Conservation (phyloP, 1,140 invertebrate genomes). For the Pseudachorutes palmiensis region DNA sequence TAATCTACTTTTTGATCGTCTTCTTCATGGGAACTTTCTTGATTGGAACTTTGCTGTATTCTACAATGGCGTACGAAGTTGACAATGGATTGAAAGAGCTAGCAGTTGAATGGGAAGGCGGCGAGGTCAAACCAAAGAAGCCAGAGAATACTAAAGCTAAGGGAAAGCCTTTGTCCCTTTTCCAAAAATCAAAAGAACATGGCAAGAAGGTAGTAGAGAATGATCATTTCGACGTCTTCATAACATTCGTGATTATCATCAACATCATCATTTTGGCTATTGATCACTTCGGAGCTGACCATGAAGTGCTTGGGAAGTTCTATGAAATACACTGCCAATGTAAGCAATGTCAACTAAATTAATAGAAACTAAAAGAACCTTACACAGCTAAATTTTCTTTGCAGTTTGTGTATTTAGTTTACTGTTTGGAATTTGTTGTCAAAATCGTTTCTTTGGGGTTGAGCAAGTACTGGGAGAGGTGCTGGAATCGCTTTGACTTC, state of each 20-base stretch:
- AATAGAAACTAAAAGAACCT: too few relatives aligned
- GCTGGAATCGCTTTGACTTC: slow-evolving; percentile 1
- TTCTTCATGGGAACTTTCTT: not conserved
- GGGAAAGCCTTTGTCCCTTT: not conserved
- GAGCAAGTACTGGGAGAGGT: not conserved
- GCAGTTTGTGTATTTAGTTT: not conserved
- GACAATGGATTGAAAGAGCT: not conserved
- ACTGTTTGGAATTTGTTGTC: not conserved
- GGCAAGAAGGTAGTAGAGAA: not conserved
- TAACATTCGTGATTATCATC: not conserved
- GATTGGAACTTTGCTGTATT: not conserved
- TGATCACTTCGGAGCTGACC: not conserved
- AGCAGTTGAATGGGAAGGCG: not conserved
- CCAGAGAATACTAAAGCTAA: not conserved
- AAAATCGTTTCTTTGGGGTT: not conserved
- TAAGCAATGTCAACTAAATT: too few relatives aligned
- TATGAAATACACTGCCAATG: not conserved
- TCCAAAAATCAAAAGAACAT: not conserved
- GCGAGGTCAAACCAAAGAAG: not conserved
- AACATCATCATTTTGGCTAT: not conserved
- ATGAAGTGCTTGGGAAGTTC: not conserved
- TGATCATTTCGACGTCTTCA: not conserved
- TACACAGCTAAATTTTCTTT: too few relatives aligned
- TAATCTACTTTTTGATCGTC: not conserved
- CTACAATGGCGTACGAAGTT: not conserved